phyloP scores from a whole-genome alignment of 2,888 invertebrate genomes.

The Yponomeuta sedellus region DNA sequence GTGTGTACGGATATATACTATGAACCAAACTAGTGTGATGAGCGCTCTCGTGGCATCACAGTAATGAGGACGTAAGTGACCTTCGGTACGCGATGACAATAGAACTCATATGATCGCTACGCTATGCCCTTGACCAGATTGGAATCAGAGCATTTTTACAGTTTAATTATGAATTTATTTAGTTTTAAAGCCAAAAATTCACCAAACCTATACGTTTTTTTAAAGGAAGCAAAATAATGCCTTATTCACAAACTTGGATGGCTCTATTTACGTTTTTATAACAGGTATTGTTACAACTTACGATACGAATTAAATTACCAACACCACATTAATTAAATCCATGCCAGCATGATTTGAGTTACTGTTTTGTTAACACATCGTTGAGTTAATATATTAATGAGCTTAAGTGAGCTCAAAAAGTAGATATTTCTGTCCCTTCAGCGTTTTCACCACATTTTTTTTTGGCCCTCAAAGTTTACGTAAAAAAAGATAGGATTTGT shows the following conservation, averaged over 20 bases:
- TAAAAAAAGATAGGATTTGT: no score
- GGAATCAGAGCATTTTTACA: constrained; percentile 20
- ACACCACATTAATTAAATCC: constrained; percentile 1
- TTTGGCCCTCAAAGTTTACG: no score
- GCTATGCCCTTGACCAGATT: constrained; percentile 39
- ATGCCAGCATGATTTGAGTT: neutral
- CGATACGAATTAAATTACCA: neutral
- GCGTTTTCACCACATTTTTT: no score
- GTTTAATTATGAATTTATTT: constrained; percentile 1
- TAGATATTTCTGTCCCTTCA: no score
- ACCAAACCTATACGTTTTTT: no score
- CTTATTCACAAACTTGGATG: no score
- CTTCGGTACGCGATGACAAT: constrained; percentile 51
- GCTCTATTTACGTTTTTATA: neutral
- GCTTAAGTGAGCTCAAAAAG: no score
- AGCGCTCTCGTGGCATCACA: constrained; percentile 49
- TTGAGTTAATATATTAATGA: no score
- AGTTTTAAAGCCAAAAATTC: neutral
- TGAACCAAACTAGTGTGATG: constrained; percentile 37
- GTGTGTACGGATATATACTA: constrained; percentile 48
- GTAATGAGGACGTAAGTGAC: constrained; percentile 31
- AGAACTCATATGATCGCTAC: constrained; percentile 31
- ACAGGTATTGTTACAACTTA: neutral
- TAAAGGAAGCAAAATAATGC: no score
- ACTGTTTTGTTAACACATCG: neutral